phyloP scores from a whole-genome alignment of 2,888 invertebrate genomes.

The Xestobium rufovillosum region DNA sequence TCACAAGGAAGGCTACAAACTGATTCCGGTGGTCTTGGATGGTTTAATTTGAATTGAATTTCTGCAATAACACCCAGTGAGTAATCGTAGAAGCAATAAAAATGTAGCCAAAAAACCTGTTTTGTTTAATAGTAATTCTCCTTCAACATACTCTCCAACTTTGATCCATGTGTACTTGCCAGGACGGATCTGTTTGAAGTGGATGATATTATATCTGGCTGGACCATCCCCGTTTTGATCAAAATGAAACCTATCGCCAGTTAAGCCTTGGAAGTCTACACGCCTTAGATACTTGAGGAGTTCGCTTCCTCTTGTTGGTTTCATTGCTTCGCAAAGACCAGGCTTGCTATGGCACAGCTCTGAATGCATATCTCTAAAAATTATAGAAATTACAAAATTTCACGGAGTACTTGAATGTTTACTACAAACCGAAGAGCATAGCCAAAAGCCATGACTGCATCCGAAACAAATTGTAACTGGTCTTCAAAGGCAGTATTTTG shows the following conservation, averaged over 20 bases:
- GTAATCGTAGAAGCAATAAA: not conserved
- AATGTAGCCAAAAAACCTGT: too few species aligned
- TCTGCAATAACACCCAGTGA: constrained; percentile 46
- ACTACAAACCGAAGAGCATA: constrained; percentile 79
- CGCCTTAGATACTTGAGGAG: constrained; percentile 75
- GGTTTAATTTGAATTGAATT: constrained; percentile 75
- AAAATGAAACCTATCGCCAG: constrained; percentile 84
- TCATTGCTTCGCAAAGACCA: constrained; percentile 83
- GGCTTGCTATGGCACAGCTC: constrained; percentile 66
- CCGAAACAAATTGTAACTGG: constrained; percentile 93
- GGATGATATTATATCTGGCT: constrained; percentile 90
- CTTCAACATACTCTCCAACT: constrained; percentile 82
- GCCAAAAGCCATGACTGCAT: constrained; percentile 93
- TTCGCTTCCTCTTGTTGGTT: constrained; percentile 80
- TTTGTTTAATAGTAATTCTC: constrained; percentile 70
- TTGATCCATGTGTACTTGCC: constrained; percentile 77
- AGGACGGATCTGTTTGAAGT: constrained; percentile 75
- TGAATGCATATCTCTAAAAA: constrained; percentile 75
- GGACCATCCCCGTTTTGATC: constrained; percentile 89
- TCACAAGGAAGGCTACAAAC: constrained; percentile 87
- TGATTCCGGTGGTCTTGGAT: constrained; percentile 75
- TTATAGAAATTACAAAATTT: not conserved
- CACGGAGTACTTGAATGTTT: constrained; percentile 26
- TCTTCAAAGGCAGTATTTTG: constrained; percentile 82
- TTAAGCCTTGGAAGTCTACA: constrained; percentile 82